Base-by-base conservation (phyloP, 2,888 invertebrate genomes). In the Cheilosia vulpina region DNA sequence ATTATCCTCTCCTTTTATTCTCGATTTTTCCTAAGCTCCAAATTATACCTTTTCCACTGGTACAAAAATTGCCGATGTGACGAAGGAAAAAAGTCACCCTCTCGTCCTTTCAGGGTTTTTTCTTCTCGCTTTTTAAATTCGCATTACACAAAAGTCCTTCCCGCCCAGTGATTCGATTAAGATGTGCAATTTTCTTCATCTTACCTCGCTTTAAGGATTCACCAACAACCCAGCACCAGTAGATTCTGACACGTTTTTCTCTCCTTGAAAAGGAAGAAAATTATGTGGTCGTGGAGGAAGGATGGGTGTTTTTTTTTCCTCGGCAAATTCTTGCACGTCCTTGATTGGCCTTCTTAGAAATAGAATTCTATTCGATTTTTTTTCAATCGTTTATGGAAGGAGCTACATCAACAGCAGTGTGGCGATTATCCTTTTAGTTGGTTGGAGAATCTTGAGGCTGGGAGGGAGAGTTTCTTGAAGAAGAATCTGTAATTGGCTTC, bases 261-360 rank as follows among this genome's bases (percentile, higher is more conserved):
- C 27, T 68, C 58, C 38, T 63, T 55, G 57, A 66, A 65, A 38
- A 9, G 17, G 47, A 62, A 62, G 72, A 66, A 78, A 83, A 83
- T 75, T 80, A 60, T 84, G 80, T 69, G 84, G 84, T 84, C 80
- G 69, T n/a, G 50, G 66, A 80, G 65, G 60, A 80, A 69, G 80
- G 80, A 80, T 31, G 63, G 41, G 50, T 53, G 55, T 69, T 50
- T 43, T 60, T 52, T 73, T 72, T 50, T 69, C 27, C 68, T 72
- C 41, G 38, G 71, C 65, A 72, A 81, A 83, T 87, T 87, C 83
- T 88, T 87, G 88, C 89, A 89, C 88, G 89, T 89, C 88, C 89
- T 89, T 90, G 90, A 90, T 90, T 90, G 90, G 90, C 89, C 89
- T 90, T 89, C 89, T 90, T 89, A 88, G 76, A 72, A 63, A 71